A percentile compares a stretch with the other conserved stretches of the same genome.
Evolutionary conservation across 2,797 vertebrate species (phyloP).

Genomic region (Macropus fuliginosus): DNA sequence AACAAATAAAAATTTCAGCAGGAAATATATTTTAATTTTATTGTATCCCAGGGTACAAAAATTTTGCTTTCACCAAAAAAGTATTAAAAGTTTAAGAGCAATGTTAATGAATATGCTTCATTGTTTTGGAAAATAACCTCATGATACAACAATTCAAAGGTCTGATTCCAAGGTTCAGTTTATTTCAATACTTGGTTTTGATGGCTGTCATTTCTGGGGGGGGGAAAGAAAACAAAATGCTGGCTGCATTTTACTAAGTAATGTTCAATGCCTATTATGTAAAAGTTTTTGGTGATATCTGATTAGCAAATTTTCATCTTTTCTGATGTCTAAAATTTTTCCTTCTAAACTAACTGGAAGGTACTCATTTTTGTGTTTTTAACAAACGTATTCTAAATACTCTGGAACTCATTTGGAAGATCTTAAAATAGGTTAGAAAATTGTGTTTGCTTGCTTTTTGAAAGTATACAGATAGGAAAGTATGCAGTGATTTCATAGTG

Average conservation of each 20-base stretch:
- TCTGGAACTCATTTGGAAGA: background rate
- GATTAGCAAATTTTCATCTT: background rate
- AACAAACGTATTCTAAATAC: background rate
- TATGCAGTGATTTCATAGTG: background rate
- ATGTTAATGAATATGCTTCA: background rate
- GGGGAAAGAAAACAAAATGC: background rate
- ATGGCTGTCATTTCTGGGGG: background rate
- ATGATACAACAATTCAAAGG: slow-evolving; percentile 9
- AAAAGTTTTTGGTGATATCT: background rate
- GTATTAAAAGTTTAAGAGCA: background rate
- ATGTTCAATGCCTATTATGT: background rate
- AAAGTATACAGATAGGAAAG: background rate
- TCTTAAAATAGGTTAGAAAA: background rate
- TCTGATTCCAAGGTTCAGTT: slow-evolving; percentile 25
- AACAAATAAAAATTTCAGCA: background rate
- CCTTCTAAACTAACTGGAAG: background rate
- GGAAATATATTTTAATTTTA: slow-evolving; percentile 39
- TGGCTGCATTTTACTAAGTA: background rate
- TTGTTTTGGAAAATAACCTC: slow-evolving; percentile 48
- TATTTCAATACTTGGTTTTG: slow-evolving; percentile 16
- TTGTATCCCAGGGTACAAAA: background rate
- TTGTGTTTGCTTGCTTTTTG: background rate
- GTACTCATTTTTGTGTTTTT: background rate
- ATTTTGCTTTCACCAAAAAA: slow-evolving; percentile 25
- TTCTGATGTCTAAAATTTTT: background rate